A percentile compares a stretch with the other conserved stretches of the same genome.
Evolutionary conservation across 2,113 vertebrate species (phyloP).

Genomic region (Bombycilla garrulus): DNA sequence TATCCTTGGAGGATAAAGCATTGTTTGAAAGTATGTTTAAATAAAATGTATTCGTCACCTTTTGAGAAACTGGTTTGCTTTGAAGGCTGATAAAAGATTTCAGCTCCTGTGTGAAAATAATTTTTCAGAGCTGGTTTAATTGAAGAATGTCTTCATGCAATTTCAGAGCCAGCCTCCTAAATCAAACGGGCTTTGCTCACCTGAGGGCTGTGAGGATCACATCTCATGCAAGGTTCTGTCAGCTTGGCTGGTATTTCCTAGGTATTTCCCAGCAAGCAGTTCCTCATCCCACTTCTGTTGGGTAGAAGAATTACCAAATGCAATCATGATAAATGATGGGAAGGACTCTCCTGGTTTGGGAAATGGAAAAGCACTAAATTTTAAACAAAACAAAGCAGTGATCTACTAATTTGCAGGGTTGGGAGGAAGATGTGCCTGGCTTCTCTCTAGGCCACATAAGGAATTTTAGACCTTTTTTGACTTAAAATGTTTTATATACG

Average conservation of each 20-base stretch:
- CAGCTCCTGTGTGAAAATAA: not conserved
- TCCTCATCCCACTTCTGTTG: not conserved
- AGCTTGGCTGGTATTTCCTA: not conserved
- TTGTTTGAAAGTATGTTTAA: constrained; percentile 24
- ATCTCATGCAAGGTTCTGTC: not conserved
- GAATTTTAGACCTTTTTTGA: not conserved
- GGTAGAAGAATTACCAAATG: not conserved
- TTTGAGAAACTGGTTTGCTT: not conserved
- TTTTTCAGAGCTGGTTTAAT: not conserved
- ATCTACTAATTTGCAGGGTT: not conserved
- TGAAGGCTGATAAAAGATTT: not conserved
- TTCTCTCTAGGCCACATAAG: not conserved
- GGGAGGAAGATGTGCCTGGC: not conserved
- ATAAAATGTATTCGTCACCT: not conserved
- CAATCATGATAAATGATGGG: not conserved
- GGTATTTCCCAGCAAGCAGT: not conserved
- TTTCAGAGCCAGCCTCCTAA: not conserved
- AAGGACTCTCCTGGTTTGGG: not conserved
- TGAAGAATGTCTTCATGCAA: not conserved
- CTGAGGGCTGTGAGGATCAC: not conserved
- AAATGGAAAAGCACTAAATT: not conserved
- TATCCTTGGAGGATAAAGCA: not conserved
- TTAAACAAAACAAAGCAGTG: not conserved
- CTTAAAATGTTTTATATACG: not conserved
- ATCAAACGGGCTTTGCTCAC: not conserved